These are phyloP conservation scores for Pachliopta kotzebuea DNA, from an alignment of 2,888 invertebrate species.

Conservation along the genomic window DNA sequence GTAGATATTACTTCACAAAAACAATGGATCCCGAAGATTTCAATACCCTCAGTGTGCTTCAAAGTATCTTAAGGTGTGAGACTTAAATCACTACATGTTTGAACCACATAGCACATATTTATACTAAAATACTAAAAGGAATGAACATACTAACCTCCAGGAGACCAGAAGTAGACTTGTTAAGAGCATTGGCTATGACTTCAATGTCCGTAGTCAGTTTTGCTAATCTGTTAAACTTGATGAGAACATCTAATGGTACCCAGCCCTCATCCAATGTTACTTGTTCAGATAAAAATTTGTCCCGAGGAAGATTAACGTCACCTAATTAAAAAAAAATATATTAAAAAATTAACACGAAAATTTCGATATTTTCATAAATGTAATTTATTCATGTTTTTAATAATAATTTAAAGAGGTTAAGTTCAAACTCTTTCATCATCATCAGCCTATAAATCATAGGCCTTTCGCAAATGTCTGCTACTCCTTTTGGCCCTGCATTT, in stretches of 20 bases:
- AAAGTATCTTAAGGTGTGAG: too few relatives aligned
- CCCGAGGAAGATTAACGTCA: conserved; percentile 93
- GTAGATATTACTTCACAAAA: too few relatives aligned
- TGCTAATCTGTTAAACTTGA: conserved; percentile 93
- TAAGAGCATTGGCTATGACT: conserved; percentile 87
- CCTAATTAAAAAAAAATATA: conserved; percentile 79
- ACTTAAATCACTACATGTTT: too few relatives aligned
- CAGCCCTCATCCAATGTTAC: conserved; percentile 93
- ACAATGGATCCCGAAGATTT: too few relatives aligned
- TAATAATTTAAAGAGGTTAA: not conserved
- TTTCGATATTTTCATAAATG: not conserved
- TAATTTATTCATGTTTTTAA: not conserved
- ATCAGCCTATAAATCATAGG: too few relatives aligned
- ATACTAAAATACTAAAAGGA: too few relatives aligned
- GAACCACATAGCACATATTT: too few relatives aligned
- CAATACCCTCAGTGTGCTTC: too few relatives aligned
- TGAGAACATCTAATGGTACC: conserved; percentile 91
- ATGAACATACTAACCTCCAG: conserved; percentile 79
- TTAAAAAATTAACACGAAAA: not conserved
- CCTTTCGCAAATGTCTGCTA: too few relatives aligned
- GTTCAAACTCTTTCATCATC: too few relatives aligned
- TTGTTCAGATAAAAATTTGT: conserved; percentile 95
- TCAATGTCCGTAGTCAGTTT: conserved; percentile 84
- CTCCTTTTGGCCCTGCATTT: too few relatives aligned
- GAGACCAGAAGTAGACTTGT: conserved; percentile 86